Evolutionary conservation across 2,113 vertebrate species (phyloP).

Genomic region (Catagonus wagneri): DNA sequence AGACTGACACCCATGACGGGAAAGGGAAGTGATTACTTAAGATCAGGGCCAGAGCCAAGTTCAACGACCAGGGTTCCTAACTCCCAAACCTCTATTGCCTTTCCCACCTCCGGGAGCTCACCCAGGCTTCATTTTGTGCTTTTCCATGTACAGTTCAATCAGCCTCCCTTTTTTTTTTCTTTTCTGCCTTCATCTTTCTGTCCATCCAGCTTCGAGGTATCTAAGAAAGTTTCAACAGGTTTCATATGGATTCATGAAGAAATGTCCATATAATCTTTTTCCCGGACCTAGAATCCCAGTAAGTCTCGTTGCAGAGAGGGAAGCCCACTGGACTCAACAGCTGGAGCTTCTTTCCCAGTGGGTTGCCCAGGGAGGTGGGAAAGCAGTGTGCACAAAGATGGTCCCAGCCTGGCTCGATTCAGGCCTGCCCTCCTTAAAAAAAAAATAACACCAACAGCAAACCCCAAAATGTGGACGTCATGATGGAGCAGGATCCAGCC

Average conservation of each 20-base stretch:
- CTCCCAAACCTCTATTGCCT: rapidly evolving
- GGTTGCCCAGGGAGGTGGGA: too few species aligned
- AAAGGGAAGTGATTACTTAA: not conserved
- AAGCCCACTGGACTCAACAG: not conserved
- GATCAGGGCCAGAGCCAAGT: too few species aligned
- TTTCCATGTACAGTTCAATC: not conserved
- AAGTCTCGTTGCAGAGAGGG: not conserved
- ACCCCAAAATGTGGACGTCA: not conserved
- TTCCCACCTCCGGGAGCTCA: not conserved
- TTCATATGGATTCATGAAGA: not conserved
- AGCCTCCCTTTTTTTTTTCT: too few species aligned
- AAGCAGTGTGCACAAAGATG: not conserved
- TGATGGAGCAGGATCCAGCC: not conserved
- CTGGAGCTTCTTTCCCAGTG: rapidly evolving
- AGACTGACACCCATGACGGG: too few species aligned
- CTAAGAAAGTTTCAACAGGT: not conserved
- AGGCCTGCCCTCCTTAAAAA: too few species aligned
- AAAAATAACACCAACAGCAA: not conserved
- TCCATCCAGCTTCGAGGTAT: not conserved
- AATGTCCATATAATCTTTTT: not conserved
- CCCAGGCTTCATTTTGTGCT: rapidly evolving
- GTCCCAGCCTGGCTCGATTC: not conserved
- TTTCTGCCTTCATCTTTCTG: not conserved
- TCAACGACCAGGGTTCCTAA: too few species aligned
- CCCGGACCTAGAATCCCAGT: not conserved